Evolutionary conservation across 2,113 vertebrate species (phyloP), one percentile per base, ranked within the genome.

Genomic region (Colistium nudipinnis): DNA sequence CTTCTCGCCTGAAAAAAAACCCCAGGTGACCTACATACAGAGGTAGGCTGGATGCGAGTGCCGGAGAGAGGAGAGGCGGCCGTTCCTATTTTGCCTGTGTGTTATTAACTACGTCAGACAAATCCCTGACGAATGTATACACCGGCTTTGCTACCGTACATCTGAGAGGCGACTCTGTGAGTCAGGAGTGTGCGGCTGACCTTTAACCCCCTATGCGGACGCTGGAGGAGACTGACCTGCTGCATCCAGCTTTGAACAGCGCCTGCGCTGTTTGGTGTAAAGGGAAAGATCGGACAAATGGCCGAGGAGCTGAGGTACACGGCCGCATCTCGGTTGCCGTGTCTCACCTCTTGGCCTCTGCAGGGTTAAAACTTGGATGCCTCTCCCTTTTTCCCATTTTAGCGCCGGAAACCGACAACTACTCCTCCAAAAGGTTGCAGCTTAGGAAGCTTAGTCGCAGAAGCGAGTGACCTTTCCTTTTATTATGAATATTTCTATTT

Each of bases 401-500:
- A 93, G 94, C 93, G 80, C 87, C 60, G 74, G 87, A 89, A 82
- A 87, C 9, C 87, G 87, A 83, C 91, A 91, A 93, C 93, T 94
- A 92, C 93, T 94, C 91, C 89, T 91, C 90, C 94, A 96, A 97
- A 31, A 96, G 95, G 95, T 93, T 95, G 94, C 90, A 94, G 95
- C 95, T 96, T 95, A 98, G 92, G 91, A 93, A 96, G 96, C 95
- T 97, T 98, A 96, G 91, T 93, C 81, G 91, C 92, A 91, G 94
- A 91, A 92, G 90, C 87, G 89, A 94, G 90, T 97, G 96, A 97
- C 97, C 96, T 98, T 98, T 98, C 93, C 93, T 96, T 96, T 97
- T 95, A 97, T 96, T 97, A 97, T 96, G 96, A 96, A 96, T 96
- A 96, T 94, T 93, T 93, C 94, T 92, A 94, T 95, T 93, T 93